phyloP scores from a whole-genome alignment of 2,888 invertebrate genomes.

The Macropis europaea region DNA sequence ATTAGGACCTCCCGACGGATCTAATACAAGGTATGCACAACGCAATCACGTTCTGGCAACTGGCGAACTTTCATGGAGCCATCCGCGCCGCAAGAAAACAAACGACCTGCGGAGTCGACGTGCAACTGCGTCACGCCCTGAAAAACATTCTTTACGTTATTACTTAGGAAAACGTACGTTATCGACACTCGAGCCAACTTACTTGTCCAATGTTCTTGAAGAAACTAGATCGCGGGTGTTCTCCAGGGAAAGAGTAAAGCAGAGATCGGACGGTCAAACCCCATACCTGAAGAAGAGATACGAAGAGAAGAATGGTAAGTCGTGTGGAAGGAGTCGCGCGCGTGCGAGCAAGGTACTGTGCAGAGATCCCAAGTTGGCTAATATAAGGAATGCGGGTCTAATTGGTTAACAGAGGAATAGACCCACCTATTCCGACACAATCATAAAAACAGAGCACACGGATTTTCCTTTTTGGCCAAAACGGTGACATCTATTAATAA shows the following conservation, averaged over 20 bases:
- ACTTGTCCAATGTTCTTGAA: slow-evolving; percentile 97
- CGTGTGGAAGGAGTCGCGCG: no score
- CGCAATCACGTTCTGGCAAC: slow-evolving; percentile 89
- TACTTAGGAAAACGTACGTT: background rate
- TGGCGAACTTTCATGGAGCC: slow-evolving; percentile 98
- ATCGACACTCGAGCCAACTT: background rate
- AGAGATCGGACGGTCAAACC: slow-evolving; percentile 93
- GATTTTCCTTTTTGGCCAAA: no score
- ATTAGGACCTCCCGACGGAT: background rate
- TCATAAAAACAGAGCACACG: no score
- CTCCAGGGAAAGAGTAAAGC: slow-evolving; percentile 93
- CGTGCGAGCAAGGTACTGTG: no score
- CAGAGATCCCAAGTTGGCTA: no score
- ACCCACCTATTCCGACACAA: no score
- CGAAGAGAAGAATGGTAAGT: no score
- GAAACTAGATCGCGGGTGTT: slow-evolving; percentile 97
- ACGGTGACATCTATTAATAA: no score
- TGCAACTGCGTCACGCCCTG: slow-evolving; percentile 96
- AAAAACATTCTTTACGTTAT: slow-evolving; percentile 20
- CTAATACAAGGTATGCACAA: slow-evolving; percentile 82
- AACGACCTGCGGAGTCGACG: slow-evolving; percentile 92
- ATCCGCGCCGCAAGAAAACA: slow-evolving; percentile 99
- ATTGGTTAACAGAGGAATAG: no score
- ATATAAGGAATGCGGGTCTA: no score
- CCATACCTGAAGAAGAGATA: slow-evolving; percentile 87